These are phyloP conservation scores for Aplocera efformata DNA, from an alignment of 2,888 invertebrate species.

Conservation along the genomic window DNA sequence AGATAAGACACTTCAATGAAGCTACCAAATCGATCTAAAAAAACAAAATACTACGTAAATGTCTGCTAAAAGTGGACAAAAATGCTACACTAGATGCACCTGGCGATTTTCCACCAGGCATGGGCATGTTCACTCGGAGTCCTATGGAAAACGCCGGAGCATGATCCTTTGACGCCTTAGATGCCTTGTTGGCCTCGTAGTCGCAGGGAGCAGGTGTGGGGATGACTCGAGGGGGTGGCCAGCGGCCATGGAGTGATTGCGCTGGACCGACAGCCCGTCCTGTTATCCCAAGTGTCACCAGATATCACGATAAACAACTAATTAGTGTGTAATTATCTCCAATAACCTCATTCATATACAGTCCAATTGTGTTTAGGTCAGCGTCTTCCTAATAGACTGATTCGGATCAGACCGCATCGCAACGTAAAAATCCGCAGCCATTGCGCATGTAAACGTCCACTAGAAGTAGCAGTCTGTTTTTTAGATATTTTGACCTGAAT, in stretches of 20 bases:
- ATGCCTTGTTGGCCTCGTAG: constrained; percentile 89
- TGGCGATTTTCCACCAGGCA: constrained; percentile 72
- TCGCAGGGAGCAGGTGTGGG: constrained; percentile 94
- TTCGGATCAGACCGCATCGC: no score
- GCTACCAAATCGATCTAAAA: no score
- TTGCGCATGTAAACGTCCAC: no score
- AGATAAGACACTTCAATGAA: no score
- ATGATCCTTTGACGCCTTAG: constrained; percentile 73
- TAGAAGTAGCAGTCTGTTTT: no score
- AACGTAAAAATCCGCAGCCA: no score
- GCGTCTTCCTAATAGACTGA: no score
- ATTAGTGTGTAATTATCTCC: no score
- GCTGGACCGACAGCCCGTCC: constrained; percentile 88
- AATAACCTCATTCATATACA: no score
- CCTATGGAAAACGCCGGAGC: constrained; percentile 84
- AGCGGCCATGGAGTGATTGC: constrained; percentile 89
- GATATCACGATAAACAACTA: not conserved
- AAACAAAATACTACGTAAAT: no score
- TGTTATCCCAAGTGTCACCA: constrained; percentile 27
- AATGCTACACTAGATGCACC: constrained; percentile 52
- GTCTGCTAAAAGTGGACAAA: not conserved
- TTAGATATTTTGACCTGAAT: no score
- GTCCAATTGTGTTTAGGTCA: no score
- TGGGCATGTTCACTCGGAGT: constrained; percentile 70
- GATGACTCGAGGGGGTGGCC: constrained; percentile 83